Evolutionary conservation across 2,797 vertebrate genomes (phyloP).

Genomic region (Sebastes oblongus): DNA sequence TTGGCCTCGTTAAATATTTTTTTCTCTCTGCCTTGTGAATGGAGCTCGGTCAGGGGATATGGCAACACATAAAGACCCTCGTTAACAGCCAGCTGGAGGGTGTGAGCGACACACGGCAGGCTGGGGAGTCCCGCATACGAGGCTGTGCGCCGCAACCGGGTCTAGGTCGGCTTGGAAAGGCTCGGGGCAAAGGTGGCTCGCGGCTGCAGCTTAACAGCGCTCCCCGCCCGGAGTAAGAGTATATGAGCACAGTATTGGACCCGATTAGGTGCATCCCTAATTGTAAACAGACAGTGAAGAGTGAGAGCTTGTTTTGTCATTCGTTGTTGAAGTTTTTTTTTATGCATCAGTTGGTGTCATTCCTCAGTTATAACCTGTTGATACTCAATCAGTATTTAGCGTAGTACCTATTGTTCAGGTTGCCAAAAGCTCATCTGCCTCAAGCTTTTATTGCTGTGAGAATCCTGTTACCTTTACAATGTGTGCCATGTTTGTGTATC

Average conservation of each 20-base stretch:
- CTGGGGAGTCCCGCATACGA: no score
- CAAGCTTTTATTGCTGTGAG: not conserved
- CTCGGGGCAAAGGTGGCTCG: no score
- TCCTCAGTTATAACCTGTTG: not conserved
- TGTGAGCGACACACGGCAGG: no score
- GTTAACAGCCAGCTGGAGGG: no score
- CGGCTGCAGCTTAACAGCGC: no score
- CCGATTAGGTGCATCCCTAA: no score
- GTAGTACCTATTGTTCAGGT: not conserved
- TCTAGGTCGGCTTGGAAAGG: no score
- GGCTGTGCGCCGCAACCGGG: no score
- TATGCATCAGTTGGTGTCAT: not conserved
- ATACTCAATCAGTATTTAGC: not conserved
- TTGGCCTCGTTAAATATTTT: not conserved
- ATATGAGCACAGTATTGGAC: no score
- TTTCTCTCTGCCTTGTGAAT: not conserved
- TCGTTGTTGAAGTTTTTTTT: not conserved
- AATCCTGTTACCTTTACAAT: not conserved
- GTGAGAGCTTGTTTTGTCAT: not conserved
- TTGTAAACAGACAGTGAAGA: no score
- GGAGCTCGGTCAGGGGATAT: not conserved
- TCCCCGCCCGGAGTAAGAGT: no score
- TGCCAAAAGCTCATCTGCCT: not conserved
- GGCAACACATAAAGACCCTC: not conserved
- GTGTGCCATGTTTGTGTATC: not conserved